A percentile compares a stretch with the other conserved stretches of the same genome.
Conservation (phyloP, 2,113 vertebrate species). For the Arothron firmamentum region DNA sequence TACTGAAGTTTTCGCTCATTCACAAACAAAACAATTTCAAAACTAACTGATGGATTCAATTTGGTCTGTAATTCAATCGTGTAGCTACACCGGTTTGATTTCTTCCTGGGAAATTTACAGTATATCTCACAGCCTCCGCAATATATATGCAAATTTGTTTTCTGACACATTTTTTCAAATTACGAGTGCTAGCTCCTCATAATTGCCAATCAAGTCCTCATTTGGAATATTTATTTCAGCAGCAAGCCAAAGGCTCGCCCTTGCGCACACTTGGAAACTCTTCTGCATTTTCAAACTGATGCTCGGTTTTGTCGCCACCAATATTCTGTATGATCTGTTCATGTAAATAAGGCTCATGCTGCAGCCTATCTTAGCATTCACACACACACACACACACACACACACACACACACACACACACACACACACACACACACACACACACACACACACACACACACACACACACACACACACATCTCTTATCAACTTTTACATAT, state of each 20-base stretch:
- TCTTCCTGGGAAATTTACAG: conserved; percentile 35
- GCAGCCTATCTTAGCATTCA: neutral
- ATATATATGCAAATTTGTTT: conserved; percentile 64
- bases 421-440: no score
- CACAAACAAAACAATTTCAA: conserved; percentile 21
- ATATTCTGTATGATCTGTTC: no score
- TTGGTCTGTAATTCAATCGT: conserved; percentile 40
- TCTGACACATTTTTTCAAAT: conserved; percentile 55
- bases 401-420: no score
- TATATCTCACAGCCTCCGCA: conserved; percentile 44
- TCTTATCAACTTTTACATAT: no score
- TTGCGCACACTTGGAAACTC: neutral
- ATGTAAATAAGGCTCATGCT: neutral
- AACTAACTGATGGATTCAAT: conserved; percentile 49
- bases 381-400: no score
- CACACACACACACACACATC: no score
- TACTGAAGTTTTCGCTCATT: conserved; percentile 25
- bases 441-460: no score
- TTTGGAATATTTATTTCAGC: conserved; percentile 40
- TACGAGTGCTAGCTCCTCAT: conserved; percentile 45
- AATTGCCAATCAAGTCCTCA: conserved; percentile 53
- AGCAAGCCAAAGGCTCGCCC: conserved; percentile 9
- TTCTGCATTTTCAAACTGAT: neutral
- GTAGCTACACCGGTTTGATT: conserved; percentile 39
- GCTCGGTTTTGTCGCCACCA: no score